Conservation (phyloP, 1,140 invertebrate genomes). For the Drosophila suzukii region DNA sequence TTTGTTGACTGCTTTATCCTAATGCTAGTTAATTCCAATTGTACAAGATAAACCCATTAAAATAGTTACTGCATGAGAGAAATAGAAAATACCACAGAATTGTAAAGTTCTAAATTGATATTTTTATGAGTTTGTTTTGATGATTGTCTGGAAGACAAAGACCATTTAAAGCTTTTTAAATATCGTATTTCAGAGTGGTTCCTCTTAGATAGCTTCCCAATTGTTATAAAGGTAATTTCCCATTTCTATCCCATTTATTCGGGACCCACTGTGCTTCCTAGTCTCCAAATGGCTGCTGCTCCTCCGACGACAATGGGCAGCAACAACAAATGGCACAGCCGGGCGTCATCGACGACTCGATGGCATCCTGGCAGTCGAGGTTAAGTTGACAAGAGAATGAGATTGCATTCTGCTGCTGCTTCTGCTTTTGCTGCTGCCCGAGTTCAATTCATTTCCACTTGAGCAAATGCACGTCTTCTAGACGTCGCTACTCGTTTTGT, state of each 20-base stretch:
- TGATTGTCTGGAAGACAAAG: background rate
- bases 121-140: slow-evolving; percentile 9
- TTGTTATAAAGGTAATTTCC: slow-evolving; percentile 7
- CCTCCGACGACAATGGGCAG: slow-evolving; percentile 33
- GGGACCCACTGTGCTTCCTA: slow-evolving; percentile 30
- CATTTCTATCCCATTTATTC: slow-evolving; percentile 12
- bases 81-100: too few species aligned
- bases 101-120: background rate
- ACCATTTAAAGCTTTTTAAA: background rate
- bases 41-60: too few species aligned
- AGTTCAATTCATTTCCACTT: slow-evolving; percentile 83
- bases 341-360: slow-evolving; percentile 30
- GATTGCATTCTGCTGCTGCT: slow-evolving; percentile 70
- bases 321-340: slow-evolving; percentile 58
- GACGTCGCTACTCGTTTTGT: slow-evolving; percentile 29
- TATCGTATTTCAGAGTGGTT: background rate
- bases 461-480: slow-evolving; percentile 80
- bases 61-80: too few species aligned
- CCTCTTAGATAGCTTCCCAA: background rate
- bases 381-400: slow-evolving; percentile 83
- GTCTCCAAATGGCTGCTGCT: slow-evolving; percentile 28
- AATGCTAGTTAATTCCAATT: too few species aligned
- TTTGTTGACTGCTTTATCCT: too few species aligned
- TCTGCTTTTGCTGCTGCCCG: slow-evolving; percentile 48
- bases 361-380: slow-evolving; percentile 62